Percentiles rank a stretch among this genome's conserved stretches.
Conservation (phyloP, 2,888 invertebrate species). For the Enchytraeus crypticus region DNA sequence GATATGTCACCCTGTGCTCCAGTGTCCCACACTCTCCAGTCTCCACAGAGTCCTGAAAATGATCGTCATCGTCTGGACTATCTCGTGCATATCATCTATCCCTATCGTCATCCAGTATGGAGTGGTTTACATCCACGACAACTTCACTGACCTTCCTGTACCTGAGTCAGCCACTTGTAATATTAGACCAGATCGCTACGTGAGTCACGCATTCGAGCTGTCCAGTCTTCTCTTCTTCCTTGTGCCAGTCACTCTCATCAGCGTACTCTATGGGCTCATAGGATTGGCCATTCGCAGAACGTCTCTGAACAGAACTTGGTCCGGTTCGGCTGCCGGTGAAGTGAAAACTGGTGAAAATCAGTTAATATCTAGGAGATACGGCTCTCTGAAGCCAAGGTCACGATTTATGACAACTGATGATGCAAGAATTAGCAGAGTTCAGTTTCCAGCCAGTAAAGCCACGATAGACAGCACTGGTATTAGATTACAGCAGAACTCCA, state of each 20-base stretch:
- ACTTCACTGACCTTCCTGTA: constrained; percentile 46
- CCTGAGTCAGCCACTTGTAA: constrained; percentile 57
- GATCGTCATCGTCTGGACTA: constrained; percentile 66
- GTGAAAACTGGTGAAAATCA: not conserved
- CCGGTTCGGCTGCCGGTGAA: constrained; percentile 1
- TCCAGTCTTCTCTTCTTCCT: constrained; percentile 73
- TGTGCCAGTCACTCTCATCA: constrained; percentile 76
- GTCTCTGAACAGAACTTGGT: constrained; percentile 10
- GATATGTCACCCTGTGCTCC: constrained; percentile 70
- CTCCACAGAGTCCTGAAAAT: constrained; percentile 71
- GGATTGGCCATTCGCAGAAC: constrained; percentile 38
- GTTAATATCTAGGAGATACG: too few species aligned
- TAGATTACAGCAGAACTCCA: too few species aligned
- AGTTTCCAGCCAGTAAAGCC: too few species aligned
- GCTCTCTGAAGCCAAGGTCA: too few species aligned
- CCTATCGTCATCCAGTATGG: constrained; percentile 66
- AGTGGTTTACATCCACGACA: constrained; percentile 49
- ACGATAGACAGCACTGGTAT: too few species aligned
- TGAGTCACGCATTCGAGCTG: constrained; percentile 50
- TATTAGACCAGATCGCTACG: constrained; percentile 47
- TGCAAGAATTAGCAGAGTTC: too few species aligned
- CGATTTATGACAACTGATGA: too few species aligned
- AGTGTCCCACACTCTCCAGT: constrained; percentile 71
- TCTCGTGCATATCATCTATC: constrained; percentile 60
- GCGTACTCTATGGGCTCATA: constrained; percentile 61